Base-by-base conservation (phyloP, 2,797 vertebrate species). In the Urocyon cinereoargenteus region DNA sequence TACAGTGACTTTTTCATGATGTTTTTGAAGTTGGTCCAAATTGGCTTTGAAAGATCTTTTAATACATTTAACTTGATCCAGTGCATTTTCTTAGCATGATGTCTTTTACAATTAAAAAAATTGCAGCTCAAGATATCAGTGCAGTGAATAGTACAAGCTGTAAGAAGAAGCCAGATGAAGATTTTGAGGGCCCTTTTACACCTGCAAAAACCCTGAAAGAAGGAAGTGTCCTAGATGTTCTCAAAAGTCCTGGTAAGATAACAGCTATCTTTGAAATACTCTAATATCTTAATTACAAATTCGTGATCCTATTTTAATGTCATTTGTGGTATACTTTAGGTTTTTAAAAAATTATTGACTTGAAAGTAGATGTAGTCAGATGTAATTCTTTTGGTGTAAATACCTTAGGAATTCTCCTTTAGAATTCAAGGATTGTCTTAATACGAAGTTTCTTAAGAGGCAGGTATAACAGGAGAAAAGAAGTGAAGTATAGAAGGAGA, bases 221-320 rank as follows among this genome's bases (percentile, higher is more conserved):
- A 98, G 99, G 99, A 98, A 99, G 99, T 89, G 99, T 99, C 92
- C 98, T 99, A 96, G 99, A 99, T 98, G 97, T 99, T 98, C 99
- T 99, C 45, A 99, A 99, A 98, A 98, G 98, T 68, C 99, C 99
- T 83, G 99, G 99, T 99, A 89, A 99, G 99, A 93, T 79, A 72
- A 34, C 21, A 34, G 51, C 59, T 91, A 36, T 61, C 45, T 21
- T 93, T 72, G 66, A 86, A 15, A 89, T 81, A 78, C 5, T 86
- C 24, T 62, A 8, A 91, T 84, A n/a, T 89, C 34, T 95, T 75
- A 88, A 59, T 94, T 88, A 66, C 11, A 86, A 73, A 92, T 24
- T 92, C 15, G 40, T 55, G 13, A 57, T 78, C 28, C 83, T 22
- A 61, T 91, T 61, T 92, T 89, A 95, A 51, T 97, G 68, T 90